These are phyloP conservation scores for Chanos chanos DNA, from an alignment of 2,797 vertebrate species.

Conservation along the genomic window DNA sequence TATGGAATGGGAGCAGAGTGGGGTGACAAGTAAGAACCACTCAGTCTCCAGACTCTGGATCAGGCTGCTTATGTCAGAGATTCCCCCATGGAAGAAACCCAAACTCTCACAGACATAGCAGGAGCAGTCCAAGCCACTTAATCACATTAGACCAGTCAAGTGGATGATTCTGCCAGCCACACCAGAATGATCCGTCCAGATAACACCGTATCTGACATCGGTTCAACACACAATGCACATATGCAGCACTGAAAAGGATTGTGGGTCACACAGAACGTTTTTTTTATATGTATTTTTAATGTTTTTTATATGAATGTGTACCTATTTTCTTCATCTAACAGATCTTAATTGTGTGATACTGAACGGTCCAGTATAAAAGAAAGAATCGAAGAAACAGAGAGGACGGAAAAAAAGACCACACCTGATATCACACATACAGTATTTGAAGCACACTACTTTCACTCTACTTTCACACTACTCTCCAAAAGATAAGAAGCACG, in stretches of 20 bases:
- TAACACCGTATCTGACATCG: neutral
- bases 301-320: no score
- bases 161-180: constrained; percentile 2
- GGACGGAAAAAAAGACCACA: no score
- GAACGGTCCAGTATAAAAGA: no score
- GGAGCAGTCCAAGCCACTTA: constrained; percentile 14
- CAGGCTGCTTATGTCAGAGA: constrained; percentile 26
- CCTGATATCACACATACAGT: no score
- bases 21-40: constrained; percentile 20
- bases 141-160: constrained; percentile 24
- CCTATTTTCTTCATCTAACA: no score
- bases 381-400: no score
- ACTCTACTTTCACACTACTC: no score
- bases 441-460: no score
- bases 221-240: constrained; percentile 5
- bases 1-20: constrained; percentile 5
- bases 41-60: neutral
- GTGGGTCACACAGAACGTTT: no score
- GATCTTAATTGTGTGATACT: no score
- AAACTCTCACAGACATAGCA: neutral
- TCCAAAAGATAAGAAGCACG: no score
- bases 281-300: no score
- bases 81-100: constrained; percentile 16
- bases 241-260: neutral
- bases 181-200: neutral